phyloP scores from a whole-genome alignment of 2,797 vertebrate species.

The Manis pentadactyla region DNA sequence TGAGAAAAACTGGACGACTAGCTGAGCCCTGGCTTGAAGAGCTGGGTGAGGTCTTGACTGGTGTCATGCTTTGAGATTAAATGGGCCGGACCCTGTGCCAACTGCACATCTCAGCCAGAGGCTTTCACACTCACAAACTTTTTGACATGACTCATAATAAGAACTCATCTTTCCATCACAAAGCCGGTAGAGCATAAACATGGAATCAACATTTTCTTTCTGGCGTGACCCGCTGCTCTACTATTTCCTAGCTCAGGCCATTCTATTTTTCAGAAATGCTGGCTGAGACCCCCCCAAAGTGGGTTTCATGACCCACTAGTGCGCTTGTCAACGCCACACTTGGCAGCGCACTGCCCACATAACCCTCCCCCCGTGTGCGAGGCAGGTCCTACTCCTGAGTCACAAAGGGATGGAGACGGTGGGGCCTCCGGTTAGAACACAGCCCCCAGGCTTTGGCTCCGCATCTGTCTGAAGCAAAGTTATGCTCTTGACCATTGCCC shows the following conservation, averaged over 20 bases:
- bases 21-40: background rate
- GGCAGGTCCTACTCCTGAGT: background rate
- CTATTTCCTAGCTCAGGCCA: background rate
- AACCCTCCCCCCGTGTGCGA: background rate
- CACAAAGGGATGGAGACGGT: background rate
- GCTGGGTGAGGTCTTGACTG: background rate
- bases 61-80: background rate
- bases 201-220: background rate
- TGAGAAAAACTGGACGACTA: background rate
- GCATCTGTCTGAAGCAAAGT: background rate
- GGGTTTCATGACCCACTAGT: background rate
- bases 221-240: background rate
- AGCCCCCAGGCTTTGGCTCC: background rate
- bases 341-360: background rate
- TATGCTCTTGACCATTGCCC: background rate
- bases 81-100: background rate
- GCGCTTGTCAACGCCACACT: background rate
- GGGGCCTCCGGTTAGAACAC: background rate
- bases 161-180: background rate
- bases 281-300: background rate
- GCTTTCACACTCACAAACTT: background rate
- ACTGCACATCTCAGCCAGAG: background rate
- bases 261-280: background rate
- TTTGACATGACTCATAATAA: background rate
- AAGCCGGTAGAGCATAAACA: background rate